Base-by-base conservation (phyloP, 2,888 invertebrate genomes). In the Drosophila longiperda region DNA sequence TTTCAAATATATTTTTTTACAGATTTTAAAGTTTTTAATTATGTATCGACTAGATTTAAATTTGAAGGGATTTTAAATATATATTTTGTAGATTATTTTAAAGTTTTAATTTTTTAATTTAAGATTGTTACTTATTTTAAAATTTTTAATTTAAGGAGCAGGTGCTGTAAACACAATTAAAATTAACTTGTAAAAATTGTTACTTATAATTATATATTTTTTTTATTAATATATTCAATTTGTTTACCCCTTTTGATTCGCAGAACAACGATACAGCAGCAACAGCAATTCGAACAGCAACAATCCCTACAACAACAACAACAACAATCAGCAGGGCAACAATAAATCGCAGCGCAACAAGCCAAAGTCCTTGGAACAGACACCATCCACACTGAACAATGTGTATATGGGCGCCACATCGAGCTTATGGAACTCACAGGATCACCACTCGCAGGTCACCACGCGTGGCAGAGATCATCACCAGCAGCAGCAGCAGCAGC, bases 401-500 rank as follows among this genome's bases (percentile, higher is more conserved):
- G 89, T 92, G 38, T 91, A 91, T 53, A 87, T 91, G 80, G 93
- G 92, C 9, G 92, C 92, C 66, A 92, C 93, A 60, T 92, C 92
- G 68, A 92, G 92, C 67, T 85, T 92, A 74, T 92, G 92, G 92
- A 93, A 93, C 77, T 90, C 92, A 38, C 92, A 92, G 78, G 92
- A 92, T 84, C 92, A 91, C 70, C 77, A 82, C 34, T 52, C 83
- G 50, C 61, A 73, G 50, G 57, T 78, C 49, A 76, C 69, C 9
- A 58, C 68, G 38, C 74, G 86, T 38, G 87, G 89, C 73, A 77
- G 90, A 63, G 91, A 91, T 78, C 89, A 90, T 55, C 83, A 90
- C 32, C 83, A 91, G 72, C 91, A 91, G 74, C 82, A 82, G 53
- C 74, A 83, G n/a, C 71, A 71, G 57, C 84, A 74, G 32, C 82